A percentile compares a stretch with the other conserved stretches of the same genome.
phyloP scores from a whole-genome alignment of 2,888 invertebrate species.

The Caenorhabditis sinica region DNA sequence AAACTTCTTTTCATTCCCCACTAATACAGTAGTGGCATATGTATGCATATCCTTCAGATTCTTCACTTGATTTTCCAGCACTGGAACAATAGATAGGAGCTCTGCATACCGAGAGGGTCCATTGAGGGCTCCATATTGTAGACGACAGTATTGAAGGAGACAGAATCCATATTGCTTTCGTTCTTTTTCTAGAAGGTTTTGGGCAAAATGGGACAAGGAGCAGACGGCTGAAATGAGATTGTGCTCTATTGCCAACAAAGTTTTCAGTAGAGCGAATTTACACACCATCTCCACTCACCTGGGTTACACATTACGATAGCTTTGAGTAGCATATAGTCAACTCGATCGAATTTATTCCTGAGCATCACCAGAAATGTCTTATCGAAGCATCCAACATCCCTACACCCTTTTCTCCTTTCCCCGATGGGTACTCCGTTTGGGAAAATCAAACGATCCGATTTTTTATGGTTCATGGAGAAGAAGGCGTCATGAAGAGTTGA shows the following conservation, averaged over 20 bases:
- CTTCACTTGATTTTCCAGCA: constrained; percentile 23
- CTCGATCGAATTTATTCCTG: constrained; percentile 18
- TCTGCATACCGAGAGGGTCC: constrained; percentile 22
- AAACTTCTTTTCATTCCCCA: neutral
- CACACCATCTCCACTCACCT: neutral
- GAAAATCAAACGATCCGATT: constrained; percentile 7
- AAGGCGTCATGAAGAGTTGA: constrained; percentile 17
- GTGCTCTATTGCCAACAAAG: neutral
- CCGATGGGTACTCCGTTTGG: constrained; percentile 4
- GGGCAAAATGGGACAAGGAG: constrained; percentile 3
- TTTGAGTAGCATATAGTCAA: constrained; percentile 40
- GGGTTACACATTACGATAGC: constrained; percentile 40
- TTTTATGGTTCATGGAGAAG: constrained; percentile 5
- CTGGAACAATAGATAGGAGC: constrained; percentile 20
- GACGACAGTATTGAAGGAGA: constrained; percentile 28
- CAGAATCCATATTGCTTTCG: constrained; percentile 19
- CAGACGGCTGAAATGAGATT: constrained; percentile 7
- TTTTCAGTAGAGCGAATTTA: too few relatives aligned
- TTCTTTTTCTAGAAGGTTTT: constrained; percentile 8
- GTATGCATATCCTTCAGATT: constrained; percentile 27
- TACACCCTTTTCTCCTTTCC: neutral
- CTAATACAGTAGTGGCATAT: neutral
- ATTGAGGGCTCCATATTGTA: constrained; percentile 21
- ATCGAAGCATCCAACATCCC: neutral
- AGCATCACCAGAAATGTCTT: neutral